Evolutionary conservation across 2,797 vertebrate species (phyloP).

Genomic region (Mus minutoides): DNA sequence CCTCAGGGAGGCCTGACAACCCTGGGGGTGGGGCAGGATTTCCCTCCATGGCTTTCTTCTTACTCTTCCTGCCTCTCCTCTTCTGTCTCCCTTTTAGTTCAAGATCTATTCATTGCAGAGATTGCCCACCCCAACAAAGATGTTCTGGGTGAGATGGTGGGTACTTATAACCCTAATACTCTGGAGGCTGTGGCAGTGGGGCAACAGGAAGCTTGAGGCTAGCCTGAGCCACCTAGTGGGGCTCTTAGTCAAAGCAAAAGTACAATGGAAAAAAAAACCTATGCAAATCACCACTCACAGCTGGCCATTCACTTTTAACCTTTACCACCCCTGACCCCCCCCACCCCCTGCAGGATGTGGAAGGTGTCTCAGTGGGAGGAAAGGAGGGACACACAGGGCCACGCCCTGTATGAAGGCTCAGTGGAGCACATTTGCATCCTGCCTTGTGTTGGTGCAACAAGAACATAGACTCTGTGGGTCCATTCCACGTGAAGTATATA

Average conservation of each 20-base stretch:
- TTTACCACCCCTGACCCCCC: neutral
- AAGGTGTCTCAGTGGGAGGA: neutral
- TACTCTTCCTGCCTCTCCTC: neutral
- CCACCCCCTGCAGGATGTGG: too few relatives aligned
- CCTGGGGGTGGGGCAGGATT: neutral
- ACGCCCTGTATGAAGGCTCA: neutral
- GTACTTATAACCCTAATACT: neutral
- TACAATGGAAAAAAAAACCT: neutral
- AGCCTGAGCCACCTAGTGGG: neutral
- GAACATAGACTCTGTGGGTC: neutral
- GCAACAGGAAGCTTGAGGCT: neutral
- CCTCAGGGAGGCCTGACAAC: neutral
- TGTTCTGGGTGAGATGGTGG: neutral
- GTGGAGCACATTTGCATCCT: neutral
- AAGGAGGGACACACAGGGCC: accelerated
- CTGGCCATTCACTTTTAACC: neutral
- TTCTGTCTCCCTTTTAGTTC: neutral
- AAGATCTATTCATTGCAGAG: neutral
- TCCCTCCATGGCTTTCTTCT: neutral
- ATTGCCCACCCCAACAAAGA: neutral
- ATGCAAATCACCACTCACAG: neutral
- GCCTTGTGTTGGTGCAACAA: neutral
- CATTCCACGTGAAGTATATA: neutral
- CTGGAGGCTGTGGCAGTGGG: neutral
- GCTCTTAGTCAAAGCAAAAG: neutral